phyloP scores from a whole-genome alignment of 2,113 vertebrate genomes.

The Phylloscopus trochiloides region DNA sequence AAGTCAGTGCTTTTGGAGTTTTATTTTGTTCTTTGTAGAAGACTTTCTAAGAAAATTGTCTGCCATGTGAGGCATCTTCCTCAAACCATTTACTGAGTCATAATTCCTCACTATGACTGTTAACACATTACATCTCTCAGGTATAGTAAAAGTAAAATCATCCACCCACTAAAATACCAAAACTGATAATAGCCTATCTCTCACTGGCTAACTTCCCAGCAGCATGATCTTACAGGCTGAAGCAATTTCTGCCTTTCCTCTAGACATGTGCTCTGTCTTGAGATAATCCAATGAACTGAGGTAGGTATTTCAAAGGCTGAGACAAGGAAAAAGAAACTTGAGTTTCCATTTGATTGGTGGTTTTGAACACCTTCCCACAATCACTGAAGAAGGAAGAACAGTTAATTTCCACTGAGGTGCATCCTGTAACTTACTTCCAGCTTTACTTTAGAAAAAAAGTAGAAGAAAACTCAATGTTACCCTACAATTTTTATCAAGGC shows the following conservation, averaged over 20 bases:
- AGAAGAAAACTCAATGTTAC: neutral
- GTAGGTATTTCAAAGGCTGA: neutral
- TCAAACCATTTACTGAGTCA: neutral
- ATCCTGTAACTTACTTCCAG: neutral
- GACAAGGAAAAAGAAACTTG: neutral
- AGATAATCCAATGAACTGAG: neutral
- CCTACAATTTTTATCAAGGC: neutral
- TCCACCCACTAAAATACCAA: neutral
- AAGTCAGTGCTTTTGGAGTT: neutral
- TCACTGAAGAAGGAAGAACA: neutral
- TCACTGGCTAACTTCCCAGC: neutral
- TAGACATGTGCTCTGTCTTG: neutral
- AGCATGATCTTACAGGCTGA: neutral
- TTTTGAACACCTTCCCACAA: neutral
- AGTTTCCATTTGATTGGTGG: neutral
- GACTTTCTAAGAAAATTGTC: neutral
- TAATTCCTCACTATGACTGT: neutral
- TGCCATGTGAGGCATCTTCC: neutral
- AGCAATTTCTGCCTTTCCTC: neutral
- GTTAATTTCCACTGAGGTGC: neutral
- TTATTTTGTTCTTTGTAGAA: neutral
- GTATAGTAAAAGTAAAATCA: neutral
- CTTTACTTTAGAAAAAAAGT: neutral
- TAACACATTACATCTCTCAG: neutral
- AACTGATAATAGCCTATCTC: neutral